Conservation (phyloP, 2,797 vertebrate species). For the Clarias pachynema region DNA sequence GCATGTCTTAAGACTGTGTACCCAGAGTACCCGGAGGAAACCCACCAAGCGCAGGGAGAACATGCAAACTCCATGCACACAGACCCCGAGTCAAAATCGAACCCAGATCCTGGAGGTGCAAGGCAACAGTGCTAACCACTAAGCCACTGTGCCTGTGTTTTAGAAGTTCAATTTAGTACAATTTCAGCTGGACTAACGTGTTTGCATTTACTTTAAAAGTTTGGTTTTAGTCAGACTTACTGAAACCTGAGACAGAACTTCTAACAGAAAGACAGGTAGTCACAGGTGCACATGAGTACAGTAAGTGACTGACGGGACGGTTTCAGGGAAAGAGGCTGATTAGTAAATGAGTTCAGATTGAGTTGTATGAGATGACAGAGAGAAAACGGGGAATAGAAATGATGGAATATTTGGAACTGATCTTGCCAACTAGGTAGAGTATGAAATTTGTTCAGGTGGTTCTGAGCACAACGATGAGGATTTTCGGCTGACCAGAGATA, state of each 20-base stretch:
- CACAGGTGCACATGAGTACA: constrained; percentile 38
- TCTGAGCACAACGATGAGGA: constrained; percentile 14
- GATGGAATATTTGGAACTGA: background rate
- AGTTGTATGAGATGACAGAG: constrained; percentile 11
- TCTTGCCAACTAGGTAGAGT: background rate
- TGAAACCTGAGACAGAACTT: background rate
- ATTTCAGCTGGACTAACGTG: no score
- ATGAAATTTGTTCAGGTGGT: background rate
- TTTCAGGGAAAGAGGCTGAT: constrained; percentile 25
- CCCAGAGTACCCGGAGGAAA: no score
- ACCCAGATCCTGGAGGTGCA: no score
- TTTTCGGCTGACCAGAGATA: background rate
- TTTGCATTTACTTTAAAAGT: no score
- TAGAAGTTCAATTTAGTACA: no score
- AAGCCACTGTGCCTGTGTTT: no score
- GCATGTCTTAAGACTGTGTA: no score
- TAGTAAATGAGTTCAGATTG: constrained; percentile 34
- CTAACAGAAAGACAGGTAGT: constrained; percentile 22
- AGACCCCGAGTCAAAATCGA: no score
- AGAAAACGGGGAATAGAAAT: background rate
- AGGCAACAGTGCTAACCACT: no score
- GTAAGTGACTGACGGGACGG: background rate
- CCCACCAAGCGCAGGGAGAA: no score
- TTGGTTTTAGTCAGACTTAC: no score
- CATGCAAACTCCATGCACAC: no score